Evolutionary conservation across 2,888 invertebrate genomes (phyloP).

Genomic region (Spodoptera picta): DNA sequence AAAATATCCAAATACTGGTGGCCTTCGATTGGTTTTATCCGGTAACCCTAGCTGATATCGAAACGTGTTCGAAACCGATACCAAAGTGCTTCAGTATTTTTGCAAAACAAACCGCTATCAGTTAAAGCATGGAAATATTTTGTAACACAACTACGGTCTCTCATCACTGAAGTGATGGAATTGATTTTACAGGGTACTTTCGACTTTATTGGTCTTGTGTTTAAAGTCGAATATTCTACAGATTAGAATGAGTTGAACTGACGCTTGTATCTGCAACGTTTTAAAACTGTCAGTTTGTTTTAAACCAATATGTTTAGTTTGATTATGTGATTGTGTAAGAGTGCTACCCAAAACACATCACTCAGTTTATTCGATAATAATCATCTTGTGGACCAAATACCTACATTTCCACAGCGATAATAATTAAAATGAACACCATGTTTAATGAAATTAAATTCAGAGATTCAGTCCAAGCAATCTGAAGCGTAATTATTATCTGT

Average conservation of each 20-base stretch:
- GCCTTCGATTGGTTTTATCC: slow-evolving; percentile 21
- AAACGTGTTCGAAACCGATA: slow-evolving; percentile 14
- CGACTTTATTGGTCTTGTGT: no score
- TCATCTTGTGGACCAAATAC: no score
- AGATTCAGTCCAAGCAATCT: slow-evolving; percentile 3
- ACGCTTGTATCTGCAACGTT: no score
- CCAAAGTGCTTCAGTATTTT: slow-evolving; percentile 29
- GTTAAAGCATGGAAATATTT: slow-evolving; percentile 23
- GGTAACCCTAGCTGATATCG: slow-evolving; percentile 3
- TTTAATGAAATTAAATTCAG: neutral
- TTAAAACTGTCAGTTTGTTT: no score
- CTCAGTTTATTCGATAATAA: no score
- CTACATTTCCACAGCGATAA: neutral
- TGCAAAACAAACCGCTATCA: slow-evolving; percentile 15
- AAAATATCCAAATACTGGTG: no score
- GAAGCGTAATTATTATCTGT: slow-evolving; percentile 26
- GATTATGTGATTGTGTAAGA: no score
- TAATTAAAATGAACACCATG: slow-evolving; percentile 1
- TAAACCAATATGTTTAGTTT: no score
- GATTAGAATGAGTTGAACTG: no score
- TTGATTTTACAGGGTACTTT: no score
- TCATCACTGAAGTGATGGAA: slow-evolving; percentile 23
- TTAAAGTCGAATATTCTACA: no score
- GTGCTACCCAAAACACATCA: no score
- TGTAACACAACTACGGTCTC: slow-evolving; percentile 13